Base-by-base conservation (phyloP, 1,140 invertebrate genomes). In the Plectrocnemia conspersa region DNA sequence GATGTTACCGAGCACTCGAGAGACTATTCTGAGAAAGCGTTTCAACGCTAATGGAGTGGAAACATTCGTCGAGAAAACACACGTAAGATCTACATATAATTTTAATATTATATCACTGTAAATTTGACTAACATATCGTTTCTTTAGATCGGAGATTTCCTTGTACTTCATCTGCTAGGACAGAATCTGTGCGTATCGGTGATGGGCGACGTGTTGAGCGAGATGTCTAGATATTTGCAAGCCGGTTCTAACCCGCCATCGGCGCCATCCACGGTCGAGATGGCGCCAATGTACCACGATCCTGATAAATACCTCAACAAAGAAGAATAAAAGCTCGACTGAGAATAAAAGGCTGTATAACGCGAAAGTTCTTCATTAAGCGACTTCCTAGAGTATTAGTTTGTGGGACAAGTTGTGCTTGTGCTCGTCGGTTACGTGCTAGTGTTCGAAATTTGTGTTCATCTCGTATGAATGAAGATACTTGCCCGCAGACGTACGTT, bases 171-270 rank as follows among this genome's bases (percentile, higher is more conserved):
- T 64, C 70, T 92, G 25, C 70, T 93, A 7, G 86, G 88, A 21
- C 89, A 92, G 67, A 93, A 93, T 68, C 81, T 92, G 74, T 90
- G 88, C 64, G 76, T 88, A 63, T 79, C 85, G 73, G 77, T 84
- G 16, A 91, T 89, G 68, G 82, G 81, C 25, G 88, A 91, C 63
- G 79, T 90, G 48, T 64, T 92, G 60, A 75, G 79, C 49, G 75
- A 82, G 59, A 67, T 84, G 32, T 76, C 76, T 5, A 77, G 80
- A 59, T 76, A 79, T 41, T 69, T 88, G 19, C 84, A 85, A 49
- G 70, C 84, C 29, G 81, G 81, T 4, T 87, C 84, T 41, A 82
- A 84, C 66, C 79, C 82, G 54, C 88, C 88, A 1, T 89, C 88
- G 1, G 88, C 88, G 3, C 88, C 88, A 0, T 88, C 85, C 54